Evolutionary conservation across 2,113 vertebrate genomes (phyloP), one percentile per base, ranked within the genome.

Genomic region (Phylloscopus trochilus): DNA sequence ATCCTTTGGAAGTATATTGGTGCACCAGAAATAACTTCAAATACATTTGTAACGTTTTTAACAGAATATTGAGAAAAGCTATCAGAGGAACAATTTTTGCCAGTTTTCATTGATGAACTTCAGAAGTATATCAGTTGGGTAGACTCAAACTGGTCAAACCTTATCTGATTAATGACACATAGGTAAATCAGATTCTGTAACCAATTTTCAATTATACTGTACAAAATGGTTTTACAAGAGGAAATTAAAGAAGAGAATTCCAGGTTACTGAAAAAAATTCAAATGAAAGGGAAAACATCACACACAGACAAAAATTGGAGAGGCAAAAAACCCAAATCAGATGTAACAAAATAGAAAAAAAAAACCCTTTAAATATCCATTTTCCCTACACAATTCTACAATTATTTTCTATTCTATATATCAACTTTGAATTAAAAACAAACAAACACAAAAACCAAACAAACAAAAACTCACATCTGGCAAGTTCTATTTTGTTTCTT

Each of bases 381-480:
- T 13, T 58, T 33, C 43, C 8, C 21, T 58, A 49, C 16, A 72
- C 4, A 84, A 31, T 31, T n/a, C 13, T 56, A 41, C 5, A 78
- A 63, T 53, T 81, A 27, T 70, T 81, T 86, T 23, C 16, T n/a
- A 2, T 86, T 23, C 16, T n/a, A 2, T 51, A 20, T 52, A 43
- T 49, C 5, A 53, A 28, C 10, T 43, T 17, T n/a, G 28, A 16
- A 51, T 70, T 33, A 49, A 90, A 39, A 67, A 19, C 4, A 1
- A 9, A 26, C 18, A 31, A 15, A 17, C 4, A 11, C 4, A n/a
- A 9, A 9, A 7, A 11, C 4, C 4, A 4, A 9, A 24, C 8
- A 8, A 19, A 35, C 15, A 3, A 4, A 31, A 15, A 35, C 33
- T 8, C 18, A 31, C 5, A 41, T 14, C 43, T 62, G 23, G 27